Evolutionary conservation across 2,113 vertebrate genomes (phyloP).

Genomic region (Benitochromis conjunctus): DNA sequence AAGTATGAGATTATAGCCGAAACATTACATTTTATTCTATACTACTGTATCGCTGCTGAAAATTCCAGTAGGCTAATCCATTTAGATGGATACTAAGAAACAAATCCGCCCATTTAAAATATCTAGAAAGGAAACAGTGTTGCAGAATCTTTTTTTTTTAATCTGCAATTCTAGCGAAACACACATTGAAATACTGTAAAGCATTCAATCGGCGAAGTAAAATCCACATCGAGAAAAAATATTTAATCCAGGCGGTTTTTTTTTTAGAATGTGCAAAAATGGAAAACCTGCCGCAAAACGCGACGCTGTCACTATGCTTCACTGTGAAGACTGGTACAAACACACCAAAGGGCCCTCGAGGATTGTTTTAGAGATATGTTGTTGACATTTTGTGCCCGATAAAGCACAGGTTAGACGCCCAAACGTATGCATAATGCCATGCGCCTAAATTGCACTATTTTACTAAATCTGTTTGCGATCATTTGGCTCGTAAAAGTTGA

Average conservation of each 20-base stretch:
- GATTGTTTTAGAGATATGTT: neutral
- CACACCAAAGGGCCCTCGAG: conserved; percentile 3
- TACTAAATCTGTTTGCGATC: neutral
- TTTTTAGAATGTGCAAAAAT: neutral
- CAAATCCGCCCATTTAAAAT: neutral
- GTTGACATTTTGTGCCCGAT: neutral
- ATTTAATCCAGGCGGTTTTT: neutral
- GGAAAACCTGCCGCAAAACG: neutral
- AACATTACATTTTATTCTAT: neutral
- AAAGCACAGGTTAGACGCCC: neutral
- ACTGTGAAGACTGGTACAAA: neutral
- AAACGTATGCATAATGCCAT: neutral
- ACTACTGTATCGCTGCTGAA: neutral
- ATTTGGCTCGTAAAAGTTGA: conserved; percentile 8
- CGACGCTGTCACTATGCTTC: neutral
- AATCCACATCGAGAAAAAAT: neutral
- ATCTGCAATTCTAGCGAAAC: neutral
- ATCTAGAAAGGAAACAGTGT: neutral
- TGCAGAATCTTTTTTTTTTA: neutral
- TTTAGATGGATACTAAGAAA: neutral
- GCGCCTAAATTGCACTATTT: neutral
- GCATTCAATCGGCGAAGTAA: neutral
- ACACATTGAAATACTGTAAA: neutral
- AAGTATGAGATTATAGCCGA: conserved; percentile 13
- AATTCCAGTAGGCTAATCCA: no score